Conservation (phyloP, 30 jellyfish, hydroid and myxozoan species). For the Aurelia sp. region DNA sequence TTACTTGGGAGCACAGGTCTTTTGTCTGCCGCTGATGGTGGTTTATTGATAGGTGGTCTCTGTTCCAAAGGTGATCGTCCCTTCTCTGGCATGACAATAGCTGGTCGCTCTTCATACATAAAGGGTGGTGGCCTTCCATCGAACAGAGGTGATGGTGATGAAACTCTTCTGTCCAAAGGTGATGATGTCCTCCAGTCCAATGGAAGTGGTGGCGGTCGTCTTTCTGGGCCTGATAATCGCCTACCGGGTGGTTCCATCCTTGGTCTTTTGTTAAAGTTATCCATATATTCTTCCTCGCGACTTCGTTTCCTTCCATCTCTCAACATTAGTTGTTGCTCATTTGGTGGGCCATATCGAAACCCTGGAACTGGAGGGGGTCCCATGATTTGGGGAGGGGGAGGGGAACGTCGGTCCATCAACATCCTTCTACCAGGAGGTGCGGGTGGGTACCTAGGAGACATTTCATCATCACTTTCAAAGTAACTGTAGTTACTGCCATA, state of each 20-base stretch:
- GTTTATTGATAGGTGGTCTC: conserved; percentile 19
- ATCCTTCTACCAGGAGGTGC: conserved; percentile 55
- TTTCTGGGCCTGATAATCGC: conserved; percentile 3
- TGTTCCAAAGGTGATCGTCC: conserved; percentile 29
- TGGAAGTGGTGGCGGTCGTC: background rate
- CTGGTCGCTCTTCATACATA: conserved; percentile 6
- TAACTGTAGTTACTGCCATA: conserved; percentile 53
- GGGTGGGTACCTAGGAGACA: conserved; percentile 21
- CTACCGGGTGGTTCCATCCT: conserved; percentile 7
- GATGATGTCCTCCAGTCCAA: conserved; percentile 9
- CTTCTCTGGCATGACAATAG: conserved; percentile 12
- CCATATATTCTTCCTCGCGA: conserved; percentile 24
- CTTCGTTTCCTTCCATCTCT: conserved; percentile 62
- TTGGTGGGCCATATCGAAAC: conserved; percentile 43
- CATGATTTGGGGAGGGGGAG: conserved; percentile 27
- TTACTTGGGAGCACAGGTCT: background rate
- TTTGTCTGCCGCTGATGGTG: background rate
- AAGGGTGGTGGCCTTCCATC: conserved; percentile 6
- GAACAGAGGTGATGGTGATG: background rate
- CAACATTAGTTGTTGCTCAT: conserved; percentile 14
- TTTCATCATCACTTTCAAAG: conserved; percentile 58
- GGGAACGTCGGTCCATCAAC: conserved; percentile 30
- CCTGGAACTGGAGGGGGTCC: conserved; percentile 69
- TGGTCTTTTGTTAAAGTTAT: conserved; percentile 12
- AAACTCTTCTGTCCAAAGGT: conserved; percentile 23